Conservation (phyloP, 2,888 invertebrate genomes). For the Protonemura montana region DNA sequence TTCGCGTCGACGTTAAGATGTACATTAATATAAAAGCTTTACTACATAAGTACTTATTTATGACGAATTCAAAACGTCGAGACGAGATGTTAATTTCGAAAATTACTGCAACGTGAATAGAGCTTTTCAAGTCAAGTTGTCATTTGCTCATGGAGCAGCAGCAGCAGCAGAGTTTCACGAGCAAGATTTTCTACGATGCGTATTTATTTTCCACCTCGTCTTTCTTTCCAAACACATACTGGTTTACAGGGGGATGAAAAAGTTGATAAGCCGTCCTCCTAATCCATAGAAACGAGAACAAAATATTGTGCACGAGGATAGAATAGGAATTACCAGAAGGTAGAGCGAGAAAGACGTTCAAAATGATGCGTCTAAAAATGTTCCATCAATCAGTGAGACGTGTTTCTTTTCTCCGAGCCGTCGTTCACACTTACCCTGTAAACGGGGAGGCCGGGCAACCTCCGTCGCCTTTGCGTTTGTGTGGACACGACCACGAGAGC, state of each 20-base stretch:
- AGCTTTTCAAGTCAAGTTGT: conserved; percentile 7
- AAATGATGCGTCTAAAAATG: conserved; percentile 25
- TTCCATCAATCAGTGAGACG: conserved; percentile 19
- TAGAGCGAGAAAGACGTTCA: neutral
- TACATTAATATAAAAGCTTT: conserved; percentile 2
- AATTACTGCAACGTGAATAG: neutral
- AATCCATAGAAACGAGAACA: conserved; percentile 22
- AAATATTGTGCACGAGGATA: conserved; percentile 7
- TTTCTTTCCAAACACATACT: conserved; percentile 7
- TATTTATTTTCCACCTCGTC: conserved; percentile 12
- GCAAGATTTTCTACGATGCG: neutral
- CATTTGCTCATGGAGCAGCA: neutral
- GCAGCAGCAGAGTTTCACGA: neutral
- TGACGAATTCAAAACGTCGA: conserved; percentile 3
- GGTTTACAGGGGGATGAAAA: conserved; percentile 7
- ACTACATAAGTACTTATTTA: neutral
- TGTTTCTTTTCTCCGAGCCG: neutral
- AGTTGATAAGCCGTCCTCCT: conserved; percentile 27
- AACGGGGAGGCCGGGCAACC: neutral
- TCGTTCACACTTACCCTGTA: conserved; percentile 1
- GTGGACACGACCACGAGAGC: neutral
- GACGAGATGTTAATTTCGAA: conserved; percentile 12
- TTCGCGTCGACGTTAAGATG: neutral
- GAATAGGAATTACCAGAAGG: conserved; percentile 9
- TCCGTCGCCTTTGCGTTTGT: neutral